Evolutionary conservation across 1,140 invertebrate genomes (phyloP).

Genomic region (Orchesella cincta): DNA sequence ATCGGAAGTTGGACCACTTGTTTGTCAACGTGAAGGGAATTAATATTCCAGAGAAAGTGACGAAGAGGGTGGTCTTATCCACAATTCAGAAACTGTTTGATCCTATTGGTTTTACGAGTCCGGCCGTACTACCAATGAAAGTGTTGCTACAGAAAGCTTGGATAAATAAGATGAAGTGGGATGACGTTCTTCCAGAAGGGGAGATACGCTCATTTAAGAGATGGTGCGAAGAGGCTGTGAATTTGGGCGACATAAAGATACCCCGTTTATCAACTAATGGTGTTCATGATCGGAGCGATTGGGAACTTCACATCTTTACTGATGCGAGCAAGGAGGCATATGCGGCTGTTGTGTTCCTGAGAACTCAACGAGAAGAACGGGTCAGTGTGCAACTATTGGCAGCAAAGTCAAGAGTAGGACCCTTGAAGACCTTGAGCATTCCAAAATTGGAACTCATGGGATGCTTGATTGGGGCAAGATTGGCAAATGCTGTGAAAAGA

Average conservation of each 20-base stretch:
- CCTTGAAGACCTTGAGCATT: background rate
- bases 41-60: background rate
- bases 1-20: background rate
- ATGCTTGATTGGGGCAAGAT: background rate
- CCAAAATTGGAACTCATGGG: background rate
- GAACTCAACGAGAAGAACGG: background rate
- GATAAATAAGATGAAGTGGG: background rate
- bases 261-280: background rate
- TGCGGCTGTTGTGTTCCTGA: background rate
- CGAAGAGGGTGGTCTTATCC: background rate
- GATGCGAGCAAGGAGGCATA: background rate
- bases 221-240: background rate
- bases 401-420: background rate
- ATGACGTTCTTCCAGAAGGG: background rate
- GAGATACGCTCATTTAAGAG: background rate
- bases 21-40: background rate
- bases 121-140: background rate
- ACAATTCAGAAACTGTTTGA: background rate
- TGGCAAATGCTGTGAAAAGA: background rate
- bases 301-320: background rate
- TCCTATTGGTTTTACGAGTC: background rate
- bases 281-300: background rate
- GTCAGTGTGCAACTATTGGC: background rate
- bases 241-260: background rate
- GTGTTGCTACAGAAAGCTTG: background rate